Evolutionary conservation across 2,888 invertebrate genomes (phyloP).

Genomic region (Harpalus rubripes): DNA sequence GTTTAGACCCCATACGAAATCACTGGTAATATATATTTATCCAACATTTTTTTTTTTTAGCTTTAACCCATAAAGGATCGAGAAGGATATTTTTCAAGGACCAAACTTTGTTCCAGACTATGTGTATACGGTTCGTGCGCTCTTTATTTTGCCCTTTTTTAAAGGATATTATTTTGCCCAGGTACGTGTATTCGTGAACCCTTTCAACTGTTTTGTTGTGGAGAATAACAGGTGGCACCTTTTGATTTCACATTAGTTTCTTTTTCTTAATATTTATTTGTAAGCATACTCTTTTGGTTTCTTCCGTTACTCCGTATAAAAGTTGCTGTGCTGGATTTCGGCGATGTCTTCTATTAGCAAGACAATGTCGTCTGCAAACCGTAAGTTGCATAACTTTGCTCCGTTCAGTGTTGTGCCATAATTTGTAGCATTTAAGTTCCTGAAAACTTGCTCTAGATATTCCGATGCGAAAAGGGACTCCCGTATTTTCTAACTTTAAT

Average conservation of each 20-base stretch:
- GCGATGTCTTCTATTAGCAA: not conserved
- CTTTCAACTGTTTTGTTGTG: not conserved
- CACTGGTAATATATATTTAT: conserved; percentile 7
- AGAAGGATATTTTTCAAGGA: not conserved
- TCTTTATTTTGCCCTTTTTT: not conserved
- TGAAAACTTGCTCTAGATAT: no score
- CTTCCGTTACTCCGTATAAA: no score
- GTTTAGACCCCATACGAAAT: conserved; percentile 6
- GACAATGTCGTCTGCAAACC: conserved; percentile 40
- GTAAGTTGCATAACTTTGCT: not conserved
- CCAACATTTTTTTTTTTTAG: not conserved
- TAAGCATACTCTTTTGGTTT: conserved; percentile 5
- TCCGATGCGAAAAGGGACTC: no score
- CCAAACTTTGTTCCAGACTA: conserved; percentile 15
- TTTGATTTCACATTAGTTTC: conserved; percentile 33
- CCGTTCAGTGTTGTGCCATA: no score
- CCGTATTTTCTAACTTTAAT: no score
- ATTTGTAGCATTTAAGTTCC: no score
- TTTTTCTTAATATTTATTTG: conserved; percentile 27
- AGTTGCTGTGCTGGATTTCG: not conserved
- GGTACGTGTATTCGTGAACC: conserved; percentile 9
- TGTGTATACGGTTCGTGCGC: not conserved
- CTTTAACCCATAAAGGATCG: no score
- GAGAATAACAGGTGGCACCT: not conserved
- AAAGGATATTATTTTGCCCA: conserved; percentile 11